These are phyloP conservation scores for Tachyglossus aculeatus DNA, from an alignment of 2,797 vertebrate species.

Conservation along the genomic window DNA sequence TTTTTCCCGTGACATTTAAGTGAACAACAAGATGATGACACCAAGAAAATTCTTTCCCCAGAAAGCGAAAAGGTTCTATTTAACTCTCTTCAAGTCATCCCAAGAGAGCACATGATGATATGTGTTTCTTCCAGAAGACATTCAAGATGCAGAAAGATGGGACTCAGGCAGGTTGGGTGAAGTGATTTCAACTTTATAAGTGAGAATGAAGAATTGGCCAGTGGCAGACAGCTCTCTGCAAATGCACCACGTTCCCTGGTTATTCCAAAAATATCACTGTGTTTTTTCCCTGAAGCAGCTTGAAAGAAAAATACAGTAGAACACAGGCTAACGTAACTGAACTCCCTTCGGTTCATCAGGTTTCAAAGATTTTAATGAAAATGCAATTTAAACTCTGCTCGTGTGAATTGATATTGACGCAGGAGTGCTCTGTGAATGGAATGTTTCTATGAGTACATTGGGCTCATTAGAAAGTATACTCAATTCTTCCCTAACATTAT, in stretches of 20 bases:
- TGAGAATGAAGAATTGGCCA: background rate
- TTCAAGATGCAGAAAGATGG: constrained; percentile 20
- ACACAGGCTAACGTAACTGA: constrained; percentile 3
- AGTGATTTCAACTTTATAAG: background rate
- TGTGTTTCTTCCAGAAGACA: constrained; percentile 39
- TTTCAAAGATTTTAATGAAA: constrained; percentile 48
- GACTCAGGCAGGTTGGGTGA: background rate
- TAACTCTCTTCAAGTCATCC: constrained; percentile 36
- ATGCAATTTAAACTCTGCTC: constrained; percentile 7
- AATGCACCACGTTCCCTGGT: constrained; percentile 1
- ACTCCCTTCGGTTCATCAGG: constrained; percentile 23
- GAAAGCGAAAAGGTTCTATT: constrained; percentile 47
- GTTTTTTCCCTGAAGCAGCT: background rate
- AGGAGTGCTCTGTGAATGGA: too few relatives aligned
- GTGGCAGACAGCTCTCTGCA: constrained; percentile 7
- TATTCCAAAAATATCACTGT: background rate
- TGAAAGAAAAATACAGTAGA: constrained; percentile 24
- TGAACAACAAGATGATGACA: constrained; percentile 38
- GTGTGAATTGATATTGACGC: too few relatives aligned
- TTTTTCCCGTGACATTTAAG: constrained; percentile 40
- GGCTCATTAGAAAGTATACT: too few relatives aligned
- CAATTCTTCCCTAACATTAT: too few relatives aligned
- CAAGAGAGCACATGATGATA: constrained; percentile 30
- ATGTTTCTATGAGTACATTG: too few relatives aligned
- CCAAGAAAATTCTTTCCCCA: constrained; percentile 29